Percentiles rank a stretch among this genome's conserved stretches.
phyloP scores from a whole-genome alignment of 2,797 vertebrate species.

The Sternotherus odoratus region DNA sequence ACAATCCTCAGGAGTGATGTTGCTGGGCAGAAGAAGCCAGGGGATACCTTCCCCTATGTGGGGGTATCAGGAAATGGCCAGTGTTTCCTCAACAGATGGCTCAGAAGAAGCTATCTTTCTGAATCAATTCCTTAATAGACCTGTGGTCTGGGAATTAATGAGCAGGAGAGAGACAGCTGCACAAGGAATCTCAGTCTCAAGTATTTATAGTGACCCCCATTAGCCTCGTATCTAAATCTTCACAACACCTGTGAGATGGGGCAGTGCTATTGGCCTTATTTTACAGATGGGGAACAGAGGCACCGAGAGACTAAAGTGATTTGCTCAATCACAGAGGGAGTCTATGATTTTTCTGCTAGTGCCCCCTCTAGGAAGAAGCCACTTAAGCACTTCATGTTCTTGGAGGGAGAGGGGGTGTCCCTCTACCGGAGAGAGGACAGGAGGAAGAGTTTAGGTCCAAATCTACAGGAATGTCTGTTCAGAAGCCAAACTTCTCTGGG shows the following conservation, averaged over 20 bases:
- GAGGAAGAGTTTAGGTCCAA: background rate
- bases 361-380: background rate
- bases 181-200: background rate
- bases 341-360: background rate
- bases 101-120: slow-evolving; percentile 23
- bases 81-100: slow-evolving; percentile 42
- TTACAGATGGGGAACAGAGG: background rate
- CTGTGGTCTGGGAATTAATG: background rate
- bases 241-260: background rate
- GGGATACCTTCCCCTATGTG: background rate
- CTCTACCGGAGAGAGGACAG: background rate
- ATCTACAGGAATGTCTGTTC: background rate
- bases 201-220: accelerated
- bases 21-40: background rate
- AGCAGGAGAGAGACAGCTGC: accelerated
- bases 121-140: slow-evolving; percentile 1
- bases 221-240: background rate
- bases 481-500: background rate
- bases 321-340: background rate
- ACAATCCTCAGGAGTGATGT: background rate
- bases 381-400: background rate
- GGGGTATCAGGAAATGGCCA: slow-evolving; percentile 42
- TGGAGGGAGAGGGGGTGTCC: accelerated
- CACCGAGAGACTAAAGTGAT: background rate
- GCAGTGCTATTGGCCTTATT: background rate